Percentiles rank a stretch among this genome's conserved stretches.
phyloP scores from a whole-genome alignment of 2,888 invertebrate genomes.

The Ectemnius lituratus region DNA sequence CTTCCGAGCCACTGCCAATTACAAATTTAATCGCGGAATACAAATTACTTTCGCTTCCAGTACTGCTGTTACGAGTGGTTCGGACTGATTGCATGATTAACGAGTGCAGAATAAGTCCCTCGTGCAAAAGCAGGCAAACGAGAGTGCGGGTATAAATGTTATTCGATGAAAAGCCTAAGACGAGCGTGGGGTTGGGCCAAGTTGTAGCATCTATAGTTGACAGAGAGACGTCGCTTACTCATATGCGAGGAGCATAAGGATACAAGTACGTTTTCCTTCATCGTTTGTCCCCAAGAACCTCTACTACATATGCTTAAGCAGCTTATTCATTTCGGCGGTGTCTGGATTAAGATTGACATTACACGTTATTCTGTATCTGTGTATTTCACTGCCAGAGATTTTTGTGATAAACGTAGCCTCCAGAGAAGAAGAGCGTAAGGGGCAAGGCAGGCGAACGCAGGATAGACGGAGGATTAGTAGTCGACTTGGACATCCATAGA shows the following conservation, averaged over 20 bases:
- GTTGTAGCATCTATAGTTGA: constrained; percentile 65
- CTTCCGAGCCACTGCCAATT: constrained; percentile 56
- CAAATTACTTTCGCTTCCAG: constrained; percentile 58
- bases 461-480: constrained; percentile 7
- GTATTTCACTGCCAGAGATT: constrained; percentile 32
- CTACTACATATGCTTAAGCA: constrained; percentile 68
- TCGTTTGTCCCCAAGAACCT: constrained; percentile 63
- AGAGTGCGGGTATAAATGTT: constrained; percentile 18
- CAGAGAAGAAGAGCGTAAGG: constrained; percentile 8
- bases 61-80: constrained; percentile 67
- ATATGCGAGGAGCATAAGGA: constrained; percentile 60
- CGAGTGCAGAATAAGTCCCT: constrained; percentile 31
- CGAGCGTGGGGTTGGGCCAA: constrained; percentile 64
- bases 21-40: constrained; percentile 32
- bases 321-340: constrained; percentile 68
- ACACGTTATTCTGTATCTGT: constrained; percentile 29
- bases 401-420: constrained; percentile 48
- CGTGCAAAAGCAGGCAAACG: constrained; percentile 7
- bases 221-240: constrained; percentile 65
- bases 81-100: constrained; percentile 55
- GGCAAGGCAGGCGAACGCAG: constrained; percentile 14
- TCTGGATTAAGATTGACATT: constrained; percentile 57
- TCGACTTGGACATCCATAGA: constrained; percentile 22
- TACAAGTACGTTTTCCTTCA: constrained; percentile 59
- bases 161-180: constrained; percentile 45